Base-by-base conservation (phyloP, 2,888 invertebrate species). In the Poecilus cupreus region DNA sequence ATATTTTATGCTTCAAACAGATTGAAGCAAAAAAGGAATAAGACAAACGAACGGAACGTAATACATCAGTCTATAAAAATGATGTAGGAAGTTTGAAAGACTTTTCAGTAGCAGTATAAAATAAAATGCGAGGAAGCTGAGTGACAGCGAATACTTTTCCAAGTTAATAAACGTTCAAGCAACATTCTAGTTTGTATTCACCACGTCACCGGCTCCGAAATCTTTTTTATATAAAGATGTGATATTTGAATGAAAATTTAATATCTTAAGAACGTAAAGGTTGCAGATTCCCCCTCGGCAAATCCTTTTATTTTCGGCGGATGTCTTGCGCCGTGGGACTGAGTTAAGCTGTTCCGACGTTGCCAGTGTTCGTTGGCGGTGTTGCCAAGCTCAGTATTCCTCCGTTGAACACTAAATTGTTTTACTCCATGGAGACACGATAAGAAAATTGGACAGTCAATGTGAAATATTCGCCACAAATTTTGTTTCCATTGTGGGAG, bases 161-260 rank as follows among this genome's bases (percentile, higher is more conserved):
- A 60, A 78, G 10, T 78, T 64, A 64, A 78, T 78, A 78, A 78
- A 26, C 78, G 32, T 26, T 57, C 26, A 54, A 60, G 60, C 60
- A 60, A 60, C 60, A 37, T 68, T 32, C 64, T 78, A 78, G 60
- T 78, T 78, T 78, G 78, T 78, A 78, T 78, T 78, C 78, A 60
- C 64, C 78, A 24, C 78, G 46, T 24, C 20, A n/a, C 13, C 78
- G 20, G 39, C 60, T 78, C 78, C 64, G 18, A 68, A 68, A 78
- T 54, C 32, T 78, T 78, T 78, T 51, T 64, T 64, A 64, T 64
- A 68, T 79, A 79, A 68, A 79, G 37, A 57, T 51, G 57, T 57
- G 57, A 70, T 68, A 79, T 79, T 79, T 68, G 79, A 79, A 79
- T 79, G 51, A 79, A 79, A 79, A 79, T 79, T 79, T 79, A 79